Evolutionary conservation across 2,888 invertebrate species (phyloP), one percentile per base, ranked within the genome.

Genomic region (Bhutanitis thaidina): DNA sequence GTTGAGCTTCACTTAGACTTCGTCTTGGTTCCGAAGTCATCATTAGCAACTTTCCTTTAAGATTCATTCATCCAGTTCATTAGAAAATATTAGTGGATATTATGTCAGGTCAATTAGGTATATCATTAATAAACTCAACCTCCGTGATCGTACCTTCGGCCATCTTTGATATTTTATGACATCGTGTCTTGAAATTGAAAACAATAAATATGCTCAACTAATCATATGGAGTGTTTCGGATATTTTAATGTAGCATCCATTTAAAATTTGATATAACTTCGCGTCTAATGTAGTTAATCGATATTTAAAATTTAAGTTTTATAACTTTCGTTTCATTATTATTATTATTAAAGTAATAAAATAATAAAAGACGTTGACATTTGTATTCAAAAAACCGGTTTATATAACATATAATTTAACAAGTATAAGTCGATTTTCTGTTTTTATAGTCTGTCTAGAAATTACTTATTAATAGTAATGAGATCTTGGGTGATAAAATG

Each of bases 131-230:
- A 27, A 27, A 27, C 27, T 27, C 7, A 8, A 27, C 7, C 27
- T 27, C 27, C 27, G 27, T 5, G 7, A 8, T 27, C 8, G 27
- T 12, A 53, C 56, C 52, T 54, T 44, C 57, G 60, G 58, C 20
- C 58, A 57, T 58, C 48, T 58, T 58, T 55, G 49, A 48, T 49
- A 46, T 41, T 54, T 55, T 50, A 52, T 38, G 38, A 16, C 46
- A 16, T 38, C 16, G 20, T 32, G 20, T 32, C 38, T 3, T 20
- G 29, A 46, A 43, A 43, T 12, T 40, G n/a, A 25, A 44, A 39
- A 34, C 39, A 50, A 50, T 53, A 49, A 50, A 52, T 32, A 37
- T 16, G 15, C 38, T 51, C 30, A 43, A 46, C 40, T 43, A 29
- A 41, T 35, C 36, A 30, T 35, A 47, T 41, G 56, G 16, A 32